Evolutionary conservation across 2,113 vertebrate species (phyloP), one percentile per base, ranked within the genome.

Genomic region (Charina bottae): DNA sequence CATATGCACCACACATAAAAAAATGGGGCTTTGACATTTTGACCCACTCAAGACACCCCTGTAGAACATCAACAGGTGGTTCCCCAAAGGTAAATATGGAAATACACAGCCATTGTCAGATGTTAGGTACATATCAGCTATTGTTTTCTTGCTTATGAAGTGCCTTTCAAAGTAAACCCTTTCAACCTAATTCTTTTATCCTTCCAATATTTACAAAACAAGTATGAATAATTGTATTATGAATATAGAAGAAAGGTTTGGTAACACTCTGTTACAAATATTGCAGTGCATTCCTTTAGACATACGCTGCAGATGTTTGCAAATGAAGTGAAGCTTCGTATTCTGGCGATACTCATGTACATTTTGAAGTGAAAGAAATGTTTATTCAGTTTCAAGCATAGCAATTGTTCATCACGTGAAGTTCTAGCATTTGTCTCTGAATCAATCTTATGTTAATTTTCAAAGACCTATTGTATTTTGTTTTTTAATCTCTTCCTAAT

Each of bases 301-400:
- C 62, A 86, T 64, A 91, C 12, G 15, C 17, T 64, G 21, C 49
- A 91, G 84, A 85, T 86, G 49, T 91, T 91, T 86, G 83, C 90
- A 37, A 86, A 26, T 86, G 83, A 91, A 86, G 58, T 26, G 55
- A 64, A 86, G 60, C 5, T 24, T 62, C 49, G 19, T 33, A 64
- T 33, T 28, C 9, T 86, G 58, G 49, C 54, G 49, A 68, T 59
- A 55, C 46, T 64, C 49, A 54, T 84, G 78, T 59, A 85, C 90
- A 54, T 90, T 64, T 64, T 85, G 13, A 90, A 85, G 60, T 90
- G 58, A 85, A 85, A 60, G 83, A 90, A 90, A 86, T 86, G 83
- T 91, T 85, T 86, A 64, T 55, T 86, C 83, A 54, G n/a, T 91
- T 53, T 91, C 59, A 91, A 90, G 59, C 49, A 55, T 24, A 55